phyloP scores from a whole-genome alignment of 2,888 invertebrate species.

The Agrilus cyanescens region DNA sequence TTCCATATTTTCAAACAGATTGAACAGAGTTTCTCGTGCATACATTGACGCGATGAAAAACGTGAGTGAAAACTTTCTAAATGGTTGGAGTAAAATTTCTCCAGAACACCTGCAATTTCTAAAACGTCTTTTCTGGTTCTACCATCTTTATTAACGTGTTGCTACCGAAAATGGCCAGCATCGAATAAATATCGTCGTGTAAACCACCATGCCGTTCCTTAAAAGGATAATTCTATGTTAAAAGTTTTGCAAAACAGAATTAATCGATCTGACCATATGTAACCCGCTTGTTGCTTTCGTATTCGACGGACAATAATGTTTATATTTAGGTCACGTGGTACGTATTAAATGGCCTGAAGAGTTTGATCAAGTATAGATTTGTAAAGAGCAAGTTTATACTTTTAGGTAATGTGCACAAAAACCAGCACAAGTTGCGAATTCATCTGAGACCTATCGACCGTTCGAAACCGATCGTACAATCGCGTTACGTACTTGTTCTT shows the following conservation, averaged over 20 bases:
- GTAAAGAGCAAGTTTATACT: conserved; percentile 28
- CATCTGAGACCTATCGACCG: conserved; percentile 24
- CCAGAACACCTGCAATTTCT: no score
- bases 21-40: no score
- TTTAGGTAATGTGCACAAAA: conserved; percentile 32
- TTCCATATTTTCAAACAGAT: no score
- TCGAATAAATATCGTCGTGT: no score
- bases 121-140: no score
- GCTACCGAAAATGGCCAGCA: no score
- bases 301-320: conserved; percentile 29
- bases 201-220: no score
- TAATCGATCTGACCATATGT: conserved; percentile 16
- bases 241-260: conserved; percentile 12
- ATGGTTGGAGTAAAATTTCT: no score
- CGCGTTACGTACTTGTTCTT: conserved; percentile 5
- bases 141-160: no score
- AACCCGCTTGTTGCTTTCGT: conserved; percentile 25
- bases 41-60: no score
- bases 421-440: conserved; percentile 30
- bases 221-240: no score
- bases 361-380: conserved; percentile 26
- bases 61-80: no score
- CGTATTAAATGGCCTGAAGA: conserved; percentile 19
- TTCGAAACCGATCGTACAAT: conserved; percentile 9
- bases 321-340: conserved; percentile 30